These are phyloP conservation scores for Folsomia manolachei DNA, from an alignment of 2,888 invertebrate species.

Conservation along the genomic window DNA sequence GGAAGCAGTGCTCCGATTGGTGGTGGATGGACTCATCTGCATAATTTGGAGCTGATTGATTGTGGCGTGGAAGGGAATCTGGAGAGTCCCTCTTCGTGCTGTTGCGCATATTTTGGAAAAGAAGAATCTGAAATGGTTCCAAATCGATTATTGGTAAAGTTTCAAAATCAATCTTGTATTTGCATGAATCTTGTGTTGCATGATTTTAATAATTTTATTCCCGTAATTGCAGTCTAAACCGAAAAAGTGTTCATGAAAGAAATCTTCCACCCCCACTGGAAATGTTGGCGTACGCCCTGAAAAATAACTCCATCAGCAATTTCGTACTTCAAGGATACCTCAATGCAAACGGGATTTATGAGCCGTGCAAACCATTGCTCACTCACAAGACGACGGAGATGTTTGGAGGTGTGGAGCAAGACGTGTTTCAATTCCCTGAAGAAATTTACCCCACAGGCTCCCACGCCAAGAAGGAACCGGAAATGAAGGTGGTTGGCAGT, in stretches of 20 bases:
- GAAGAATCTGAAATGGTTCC: neutral
- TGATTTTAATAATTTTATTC: too few relatives aligned
- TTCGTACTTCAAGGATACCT: neutral
- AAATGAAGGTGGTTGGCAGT: too few relatives aligned
- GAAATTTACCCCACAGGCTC: neutral
- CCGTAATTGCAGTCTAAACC: neutral
- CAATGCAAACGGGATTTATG: neutral
- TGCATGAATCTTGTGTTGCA: too few relatives aligned
- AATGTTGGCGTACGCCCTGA: neutral
- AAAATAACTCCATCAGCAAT: neutral
- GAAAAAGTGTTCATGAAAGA: neutral
- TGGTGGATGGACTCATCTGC: neutral
- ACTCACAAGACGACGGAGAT: neutral
- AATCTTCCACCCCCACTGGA: neutral
- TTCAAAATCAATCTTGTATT: too few relatives aligned
- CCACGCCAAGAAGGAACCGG: too few relatives aligned
- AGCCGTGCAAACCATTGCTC: neutral
- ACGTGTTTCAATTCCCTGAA: neutral
- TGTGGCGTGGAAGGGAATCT: neutral
- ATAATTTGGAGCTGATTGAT: neutral
- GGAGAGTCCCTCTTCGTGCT: neutral
- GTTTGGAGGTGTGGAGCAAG: neutral
- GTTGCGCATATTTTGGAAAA: neutral
- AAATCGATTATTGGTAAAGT: neutral
- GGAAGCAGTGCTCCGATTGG: neutral